These are phyloP conservation scores for Setipinna tenuifilis DNA, from an alignment of 2,797 vertebrate genomes.

Conservation along the genomic window DNA sequence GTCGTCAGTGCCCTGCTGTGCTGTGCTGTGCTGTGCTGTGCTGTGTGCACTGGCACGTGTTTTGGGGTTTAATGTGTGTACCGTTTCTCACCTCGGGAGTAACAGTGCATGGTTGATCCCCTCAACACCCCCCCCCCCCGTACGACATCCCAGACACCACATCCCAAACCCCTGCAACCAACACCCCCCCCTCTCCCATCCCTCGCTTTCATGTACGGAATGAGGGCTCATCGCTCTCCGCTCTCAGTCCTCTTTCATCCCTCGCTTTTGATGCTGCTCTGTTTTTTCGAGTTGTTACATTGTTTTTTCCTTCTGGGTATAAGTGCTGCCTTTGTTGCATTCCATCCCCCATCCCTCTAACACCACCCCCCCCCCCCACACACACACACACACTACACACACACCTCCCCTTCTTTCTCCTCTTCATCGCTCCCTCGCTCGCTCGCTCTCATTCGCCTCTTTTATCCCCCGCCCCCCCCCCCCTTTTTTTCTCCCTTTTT, in stretches of 20 bases:
- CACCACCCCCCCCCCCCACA: not conserved
- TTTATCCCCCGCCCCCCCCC: not conserved
- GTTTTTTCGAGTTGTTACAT: constrained; percentile 38
- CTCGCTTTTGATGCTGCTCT: constrained; percentile 41
- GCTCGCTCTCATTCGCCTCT: not conserved
- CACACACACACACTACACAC: too few species aligned
- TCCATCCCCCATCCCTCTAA: not conserved
- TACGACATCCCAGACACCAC: not conserved
- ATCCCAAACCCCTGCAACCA: not conserved
- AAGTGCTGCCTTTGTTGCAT: constrained; percentile 42
- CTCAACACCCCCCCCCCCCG: not conserved
- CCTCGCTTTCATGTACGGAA: constrained; percentile 40
- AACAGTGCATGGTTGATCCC: constrained; percentile 22
- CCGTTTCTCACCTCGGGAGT: constrained; percentile 22
- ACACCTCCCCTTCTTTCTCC: too few species aligned
- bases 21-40: too few species aligned
- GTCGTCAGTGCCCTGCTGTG: not conserved
- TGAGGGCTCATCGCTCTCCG: constrained; percentile 27
- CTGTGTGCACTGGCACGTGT: not conserved
- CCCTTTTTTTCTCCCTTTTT: constrained; percentile 1
- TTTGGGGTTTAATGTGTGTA: constrained; percentile 28
- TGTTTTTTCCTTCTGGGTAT: constrained; percentile 43
- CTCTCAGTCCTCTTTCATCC: constrained; percentile 42
- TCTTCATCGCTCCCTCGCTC: not conserved
- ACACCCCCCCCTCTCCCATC: not conserved